These are phyloP conservation scores for Coracias cyanogaster DNA, from an alignment of 2,797 vertebrate genomes.

Conservation along the genomic window DNA sequence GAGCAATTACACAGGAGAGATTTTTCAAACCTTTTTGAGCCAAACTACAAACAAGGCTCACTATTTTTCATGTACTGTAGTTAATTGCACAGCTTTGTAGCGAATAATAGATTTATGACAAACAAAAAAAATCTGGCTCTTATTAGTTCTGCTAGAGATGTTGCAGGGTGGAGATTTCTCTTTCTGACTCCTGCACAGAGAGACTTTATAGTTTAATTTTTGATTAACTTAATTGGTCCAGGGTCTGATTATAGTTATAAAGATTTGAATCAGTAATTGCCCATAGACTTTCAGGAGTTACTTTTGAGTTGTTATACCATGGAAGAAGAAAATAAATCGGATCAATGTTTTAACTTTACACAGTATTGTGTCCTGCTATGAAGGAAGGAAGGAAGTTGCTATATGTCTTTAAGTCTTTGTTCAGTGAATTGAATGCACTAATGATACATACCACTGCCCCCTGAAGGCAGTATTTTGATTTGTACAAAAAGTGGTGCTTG, in stretches of 20 bases:
- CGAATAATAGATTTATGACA: constrained; percentile 8
- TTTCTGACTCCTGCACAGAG: neutral
- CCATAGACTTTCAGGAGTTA: neutral
- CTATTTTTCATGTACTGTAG: neutral
- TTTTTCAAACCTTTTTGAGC: constrained; percentile 23
- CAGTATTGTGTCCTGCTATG: neutral
- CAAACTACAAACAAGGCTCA: constrained; percentile 5
- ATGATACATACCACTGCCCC: neutral
- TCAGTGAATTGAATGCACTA: neutral
- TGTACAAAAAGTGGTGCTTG: neutral
- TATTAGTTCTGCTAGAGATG: constrained; percentile 52
- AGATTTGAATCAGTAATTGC: neutral
- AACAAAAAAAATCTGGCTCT: constrained; percentile 1
- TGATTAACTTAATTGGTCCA: neutral
- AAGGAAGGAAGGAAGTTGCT: neutral
- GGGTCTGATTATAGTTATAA: neutral
- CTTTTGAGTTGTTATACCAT: neutral
- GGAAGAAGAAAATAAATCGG: neutral
- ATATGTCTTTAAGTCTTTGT: neutral
- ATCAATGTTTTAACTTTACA: neutral
- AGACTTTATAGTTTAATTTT: neutral
- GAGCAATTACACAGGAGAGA: constrained; percentile 26
- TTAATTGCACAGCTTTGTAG: constrained; percentile 19
- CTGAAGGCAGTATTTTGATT: neutral
- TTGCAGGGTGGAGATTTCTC: neutral